A percentile compares a stretch with the other conserved stretches of the same genome.
These are phyloP conservation scores for Drosophila equinoxialis DNA, from an alignment of 1,140 invertebrate genomes.

Conservation along the genomic window DNA sequence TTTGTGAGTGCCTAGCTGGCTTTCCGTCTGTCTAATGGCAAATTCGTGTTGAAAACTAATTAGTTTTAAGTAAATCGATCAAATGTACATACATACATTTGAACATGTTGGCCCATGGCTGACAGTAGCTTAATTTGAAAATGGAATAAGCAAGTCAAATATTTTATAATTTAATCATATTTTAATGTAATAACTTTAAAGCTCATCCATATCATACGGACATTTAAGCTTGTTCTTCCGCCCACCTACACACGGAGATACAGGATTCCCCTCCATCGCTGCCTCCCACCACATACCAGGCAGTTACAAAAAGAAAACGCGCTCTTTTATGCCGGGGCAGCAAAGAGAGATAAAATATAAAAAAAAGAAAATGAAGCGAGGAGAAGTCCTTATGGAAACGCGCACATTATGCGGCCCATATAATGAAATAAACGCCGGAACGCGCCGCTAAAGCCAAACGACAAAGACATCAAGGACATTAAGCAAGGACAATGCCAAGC, in stretches of 20 bases:
- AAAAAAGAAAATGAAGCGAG: constrained; percentile 16
- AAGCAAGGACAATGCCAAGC: constrained; percentile 50
- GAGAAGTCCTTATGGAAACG: constrained; percentile 18
- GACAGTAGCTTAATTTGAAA: constrained; percentile 8
- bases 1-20: constrained; percentile 14
- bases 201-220: constrained; percentile 24
- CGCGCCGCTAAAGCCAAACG: constrained; percentile 33
- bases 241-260: not conserved
- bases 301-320: constrained; percentile 33
- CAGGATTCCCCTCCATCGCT: not conserved
- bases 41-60: constrained; percentile 57
- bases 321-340: constrained; percentile 47
- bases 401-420: constrained; percentile 49
- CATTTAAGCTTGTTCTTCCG: constrained; percentile 36
- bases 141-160: constrained; percentile 6
- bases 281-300: constrained; percentile 24
- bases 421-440: constrained; percentile 78
- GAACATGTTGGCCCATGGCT: not conserved
- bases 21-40: constrained; percentile 39
- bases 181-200: constrained; percentile 32
- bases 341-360: constrained; percentile 36
- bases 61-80: constrained; percentile 42
- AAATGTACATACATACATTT: not conserved
- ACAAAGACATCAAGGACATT: constrained; percentile 74
- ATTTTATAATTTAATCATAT: constrained; percentile 10